These are phyloP conservation scores for Drosophila affinis DNA, from an alignment of 2,888 invertebrate genomes.

Conservation along the genomic window DNA sequence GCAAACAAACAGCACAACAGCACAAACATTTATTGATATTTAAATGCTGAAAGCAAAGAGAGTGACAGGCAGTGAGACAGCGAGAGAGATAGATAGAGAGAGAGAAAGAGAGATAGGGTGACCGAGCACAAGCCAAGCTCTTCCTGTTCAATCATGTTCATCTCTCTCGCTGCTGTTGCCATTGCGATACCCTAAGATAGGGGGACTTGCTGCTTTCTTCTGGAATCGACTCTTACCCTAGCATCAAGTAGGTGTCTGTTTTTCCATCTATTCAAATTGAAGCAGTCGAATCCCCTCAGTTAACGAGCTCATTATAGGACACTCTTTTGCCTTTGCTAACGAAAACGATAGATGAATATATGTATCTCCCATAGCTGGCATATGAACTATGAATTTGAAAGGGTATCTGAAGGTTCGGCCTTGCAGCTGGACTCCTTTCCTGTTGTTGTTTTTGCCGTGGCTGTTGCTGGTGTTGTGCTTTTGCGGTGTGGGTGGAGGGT, in stretches of 20 bases:
- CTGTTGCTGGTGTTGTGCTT: slow-evolving; percentile 30
- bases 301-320: too few relatives aligned
- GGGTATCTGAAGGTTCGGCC: not conserved
- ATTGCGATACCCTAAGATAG: not conserved
- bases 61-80: not conserved
- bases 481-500: slow-evolving; percentile 60
- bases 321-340: too few relatives aligned
- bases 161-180: slow-evolving; percentile 10
- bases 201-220: not conserved
- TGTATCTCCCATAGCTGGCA: too few relatives aligned
- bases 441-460: slow-evolving; percentile 4
- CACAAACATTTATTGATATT: slow-evolving; percentile 74
- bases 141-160: slow-evolving; percentile 15
- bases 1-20: slow-evolving; percentile 57
- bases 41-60: slow-evolving; percentile 56
- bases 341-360: too few relatives aligned
- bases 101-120: not conserved
- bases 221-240: not conserved
- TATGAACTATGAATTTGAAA: not conserved
- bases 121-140: slow-evolving; percentile 1
- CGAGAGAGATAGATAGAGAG: not conserved
- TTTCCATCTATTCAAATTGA: too few relatives aligned
- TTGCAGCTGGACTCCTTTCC: not conserved
- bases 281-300: too few relatives aligned
- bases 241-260: too few relatives aligned